Evolutionary conservation across 2,888 invertebrate species (phyloP).

Genomic region (Eulithis testata): DNA sequence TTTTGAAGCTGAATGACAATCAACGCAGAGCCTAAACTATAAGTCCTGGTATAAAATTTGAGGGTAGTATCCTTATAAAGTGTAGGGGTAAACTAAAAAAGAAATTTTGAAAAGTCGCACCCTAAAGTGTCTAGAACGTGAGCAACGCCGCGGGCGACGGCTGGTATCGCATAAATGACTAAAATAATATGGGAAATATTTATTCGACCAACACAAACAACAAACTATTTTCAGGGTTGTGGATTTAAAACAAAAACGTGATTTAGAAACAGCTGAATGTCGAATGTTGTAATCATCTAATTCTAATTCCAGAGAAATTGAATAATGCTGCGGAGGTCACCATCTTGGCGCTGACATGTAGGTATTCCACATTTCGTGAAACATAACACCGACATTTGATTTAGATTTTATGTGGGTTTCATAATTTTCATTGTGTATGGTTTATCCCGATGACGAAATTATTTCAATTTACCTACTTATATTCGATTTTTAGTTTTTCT

Average conservation of each 20-base stretch:
- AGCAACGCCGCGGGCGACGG: no score
- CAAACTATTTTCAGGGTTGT: constrained; percentile 54
- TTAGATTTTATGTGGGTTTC: constrained; percentile 40
- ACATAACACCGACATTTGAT: constrained; percentile 45
- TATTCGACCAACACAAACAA: constrained; percentile 49
- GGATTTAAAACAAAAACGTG: constrained; percentile 70
- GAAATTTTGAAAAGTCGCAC: no score
- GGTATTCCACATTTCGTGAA: constrained; percentile 43
- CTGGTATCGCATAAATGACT: neutral
- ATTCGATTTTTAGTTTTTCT: no score
- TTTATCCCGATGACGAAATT: constrained; percentile 19
- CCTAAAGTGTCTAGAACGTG: no score
- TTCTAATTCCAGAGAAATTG: constrained; percentile 76
- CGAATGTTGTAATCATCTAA: constrained; percentile 72
- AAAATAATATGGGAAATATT: constrained; percentile 36
- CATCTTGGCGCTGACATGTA: constrained; percentile 46
- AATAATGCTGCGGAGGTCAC: constrained; percentile 67
- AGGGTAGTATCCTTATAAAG: no score
- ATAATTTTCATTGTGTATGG: constrained; percentile 37
- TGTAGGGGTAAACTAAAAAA: no score
- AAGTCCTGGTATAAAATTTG: no score
- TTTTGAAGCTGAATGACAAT: constrained; percentile 1
- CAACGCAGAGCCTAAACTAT: no score
- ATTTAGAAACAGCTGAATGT: constrained; percentile 53
- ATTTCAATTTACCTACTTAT: neutral